These are phyloP conservation scores for Scortum barcoo DNA, from an alignment of 2,113 vertebrate species.

Conservation along the genomic window DNA sequence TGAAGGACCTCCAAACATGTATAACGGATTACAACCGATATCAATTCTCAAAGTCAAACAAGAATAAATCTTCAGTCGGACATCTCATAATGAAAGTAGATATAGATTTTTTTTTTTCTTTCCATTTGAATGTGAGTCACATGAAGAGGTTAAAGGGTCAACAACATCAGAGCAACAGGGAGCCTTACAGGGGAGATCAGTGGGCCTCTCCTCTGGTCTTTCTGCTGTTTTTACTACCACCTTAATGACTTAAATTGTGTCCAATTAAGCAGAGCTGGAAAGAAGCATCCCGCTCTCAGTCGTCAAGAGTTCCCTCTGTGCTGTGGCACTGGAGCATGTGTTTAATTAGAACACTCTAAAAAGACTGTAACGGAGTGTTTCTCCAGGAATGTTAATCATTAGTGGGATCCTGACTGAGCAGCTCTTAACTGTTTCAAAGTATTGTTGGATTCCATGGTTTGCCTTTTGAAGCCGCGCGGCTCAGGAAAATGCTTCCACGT, in stretches of 20 bases:
- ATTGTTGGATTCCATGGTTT: conserved; percentile 76
- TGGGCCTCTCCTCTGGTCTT: conserved; percentile 66
- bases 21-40: neutral
- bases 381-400: conserved; percentile 86
- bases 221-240: conserved; percentile 77
- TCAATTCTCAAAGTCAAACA: neutral
- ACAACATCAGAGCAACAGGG: conserved; percentile 67
- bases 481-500: conserved; percentile 80
- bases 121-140: conserved; percentile 58
- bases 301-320: conserved; percentile 73
- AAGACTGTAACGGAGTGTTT: conserved; percentile 79
- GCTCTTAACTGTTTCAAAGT: conserved; percentile 78
- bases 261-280: conserved; percentile 78
- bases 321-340: conserved; percentile 79
- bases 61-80: neutral
- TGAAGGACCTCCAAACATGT: conserved; percentile 11
- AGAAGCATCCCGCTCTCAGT: conserved; percentile 67
- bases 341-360: conserved; percentile 83
- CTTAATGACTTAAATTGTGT: conserved; percentile 83
- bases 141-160: conserved; percentile 73
- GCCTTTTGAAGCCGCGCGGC: conserved; percentile 75
- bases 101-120: neutral
- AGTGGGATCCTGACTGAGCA: conserved; percentile 81
- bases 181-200: conserved; percentile 52
- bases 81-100: conserved; percentile 13